phyloP scores from a whole-genome alignment of 2,888 invertebrate species.

The Stramonita haemastoma region DNA sequence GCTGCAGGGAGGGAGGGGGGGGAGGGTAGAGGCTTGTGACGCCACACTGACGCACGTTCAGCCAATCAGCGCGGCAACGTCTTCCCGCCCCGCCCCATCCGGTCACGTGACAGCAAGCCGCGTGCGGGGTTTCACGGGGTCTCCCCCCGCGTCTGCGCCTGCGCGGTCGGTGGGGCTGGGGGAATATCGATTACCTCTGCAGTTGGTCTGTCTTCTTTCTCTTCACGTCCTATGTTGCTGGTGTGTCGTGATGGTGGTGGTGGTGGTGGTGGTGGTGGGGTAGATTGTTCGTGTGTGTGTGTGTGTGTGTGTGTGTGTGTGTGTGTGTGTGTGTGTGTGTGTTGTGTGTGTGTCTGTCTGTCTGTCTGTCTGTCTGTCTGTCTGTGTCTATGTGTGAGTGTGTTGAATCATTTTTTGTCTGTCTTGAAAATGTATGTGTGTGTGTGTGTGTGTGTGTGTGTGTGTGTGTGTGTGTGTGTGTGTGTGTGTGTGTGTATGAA shows the following conservation, averaged over 20 bases:
- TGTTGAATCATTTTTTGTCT: too few relatives aligned
- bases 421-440: too few relatives aligned
- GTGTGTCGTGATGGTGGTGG: too few relatives aligned
- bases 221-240: too few relatives aligned
- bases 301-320: not conserved
- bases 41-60: conserved; percentile 28
- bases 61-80: conserved; percentile 37
- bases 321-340: conserved; percentile 9
- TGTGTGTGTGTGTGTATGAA: too few relatives aligned
- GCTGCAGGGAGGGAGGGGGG: not conserved
- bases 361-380: too few relatives aligned
- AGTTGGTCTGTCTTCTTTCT: not conserved
- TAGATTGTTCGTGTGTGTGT: not conserved
- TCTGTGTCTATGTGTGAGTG: too few relatives aligned
- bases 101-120: not conserved
- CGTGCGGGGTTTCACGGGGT: not conserved
- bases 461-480: too few relatives aligned
- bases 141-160: not conserved
- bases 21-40: conserved; percentile 24
- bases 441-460: too few relatives aligned
- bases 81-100: conserved; percentile 10
- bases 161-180: not conserved
- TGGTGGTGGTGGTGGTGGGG: not conserved
- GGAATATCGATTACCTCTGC: not conserved
- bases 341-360: not conserved